Percentiles rank a stretch among this genome's conserved stretches.
These are phyloP conservation scores for Micronycteris hirsuta DNA, from an alignment of 2,113 vertebrate species.

Conservation along the genomic window DNA sequence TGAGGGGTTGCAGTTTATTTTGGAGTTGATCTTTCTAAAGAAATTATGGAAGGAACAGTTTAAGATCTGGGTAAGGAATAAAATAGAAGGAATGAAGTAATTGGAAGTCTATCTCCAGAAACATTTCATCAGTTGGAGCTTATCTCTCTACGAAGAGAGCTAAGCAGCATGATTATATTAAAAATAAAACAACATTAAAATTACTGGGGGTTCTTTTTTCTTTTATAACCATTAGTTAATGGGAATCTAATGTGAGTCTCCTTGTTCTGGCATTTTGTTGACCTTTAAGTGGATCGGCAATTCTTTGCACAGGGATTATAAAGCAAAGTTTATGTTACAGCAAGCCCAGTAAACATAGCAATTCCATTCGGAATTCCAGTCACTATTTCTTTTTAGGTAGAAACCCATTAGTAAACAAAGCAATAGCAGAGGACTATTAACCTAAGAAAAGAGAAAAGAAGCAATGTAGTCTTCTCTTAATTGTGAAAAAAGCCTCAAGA, in stretches of 20 bases:
- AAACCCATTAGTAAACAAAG: not conserved
- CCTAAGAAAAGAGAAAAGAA: not conserved
- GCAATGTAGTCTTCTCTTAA: not conserved
- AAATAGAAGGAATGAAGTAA: not conserved
- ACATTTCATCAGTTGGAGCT: not conserved
- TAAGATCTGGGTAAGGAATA: not conserved
- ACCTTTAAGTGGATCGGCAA: fast-evolving
- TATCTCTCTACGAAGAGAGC: not conserved
- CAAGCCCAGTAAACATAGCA: not conserved
- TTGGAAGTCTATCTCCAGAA: not conserved
- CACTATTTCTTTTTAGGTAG: not conserved
- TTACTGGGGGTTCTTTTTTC: not conserved
- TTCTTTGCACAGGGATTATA: not conserved
- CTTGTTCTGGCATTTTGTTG: not conserved
- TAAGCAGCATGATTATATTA: not conserved
- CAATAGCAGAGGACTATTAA: not conserved
- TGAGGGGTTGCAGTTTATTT: fast-evolving
- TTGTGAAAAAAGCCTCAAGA: not conserved
- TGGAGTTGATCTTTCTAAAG: not conserved
- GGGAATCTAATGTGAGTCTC: fast-evolving
- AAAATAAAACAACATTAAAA: not conserved
- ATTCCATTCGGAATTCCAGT: not conserved
- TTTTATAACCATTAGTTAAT: not conserved
- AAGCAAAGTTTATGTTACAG: not conserved
- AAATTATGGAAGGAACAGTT: not conserved